Base-by-base conservation (phyloP, 2,888 invertebrate species). In the Dryomyza anilis region DNA sequence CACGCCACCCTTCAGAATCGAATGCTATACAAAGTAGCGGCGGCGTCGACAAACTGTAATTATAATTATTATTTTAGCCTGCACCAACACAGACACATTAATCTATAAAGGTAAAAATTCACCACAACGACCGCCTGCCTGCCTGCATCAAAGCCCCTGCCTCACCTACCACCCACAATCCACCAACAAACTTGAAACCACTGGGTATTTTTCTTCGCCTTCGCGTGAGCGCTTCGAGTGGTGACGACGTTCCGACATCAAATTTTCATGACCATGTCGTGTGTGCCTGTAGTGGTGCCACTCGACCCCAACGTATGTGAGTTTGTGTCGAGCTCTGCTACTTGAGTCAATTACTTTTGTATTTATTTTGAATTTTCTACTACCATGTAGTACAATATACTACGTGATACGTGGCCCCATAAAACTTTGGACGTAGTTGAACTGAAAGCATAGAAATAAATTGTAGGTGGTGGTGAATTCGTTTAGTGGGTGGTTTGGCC, bases 211-310 rank as follows among this genome's bases (percentile, higher is more conserved):
- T 46, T 8, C 43, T 33, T 33, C 33, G 2, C 29, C 25, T 30
- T 45, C 21, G 45, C 14, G 43, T 25, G 30, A 48, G 33, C n/a
- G 45, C 7, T 12, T 30, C 33, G 6, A 6, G 3, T 27, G 19
- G 8, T 43, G 16, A 27, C 21, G 62, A 33, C 25, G 53, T n/a
- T 45, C 23, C 3, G 12, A 55, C 45, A 62, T 79, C 76, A 79
- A 78, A 79, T 78, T 79, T 79, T 79, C 79, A 80, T 79, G 80
- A 80, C 76, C 79, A 78, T 69, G 75, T 74, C 69, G 70, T 67
- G 67, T 29, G 58, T 23, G 23, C 14, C 46, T 33, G 30, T 59
- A 36, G 36, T 55, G 55, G 55, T 29, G n/a, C 21, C 27, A 55
- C 55, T 55, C 55, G 55, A 55, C 58, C 19, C 46, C 58, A 45